Conservation (phyloP, 2,888 invertebrate genomes). For the Chloroclystis v-ata region DNA sequence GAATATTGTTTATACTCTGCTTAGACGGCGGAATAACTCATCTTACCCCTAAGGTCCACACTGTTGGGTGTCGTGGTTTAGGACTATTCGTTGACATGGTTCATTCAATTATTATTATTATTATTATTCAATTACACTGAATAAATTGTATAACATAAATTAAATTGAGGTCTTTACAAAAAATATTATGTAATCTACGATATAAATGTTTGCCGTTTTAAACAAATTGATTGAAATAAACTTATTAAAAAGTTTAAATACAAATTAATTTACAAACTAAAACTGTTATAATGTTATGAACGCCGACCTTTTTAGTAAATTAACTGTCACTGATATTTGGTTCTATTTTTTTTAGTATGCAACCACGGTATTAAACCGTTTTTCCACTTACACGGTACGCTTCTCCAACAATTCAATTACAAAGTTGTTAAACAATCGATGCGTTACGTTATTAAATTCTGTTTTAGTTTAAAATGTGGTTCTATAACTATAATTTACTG, state of each 20-base stretch:
- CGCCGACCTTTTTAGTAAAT: no score
- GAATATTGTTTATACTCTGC: slow-evolving; percentile 21
- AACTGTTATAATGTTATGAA: no score
- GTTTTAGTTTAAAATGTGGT: slow-evolving; percentile 70
- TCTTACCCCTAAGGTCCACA: slow-evolving; percentile 14
- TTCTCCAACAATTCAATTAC: slow-evolving; percentile 63
- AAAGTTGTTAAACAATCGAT: slow-evolving; percentile 71
- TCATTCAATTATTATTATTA: not conserved
- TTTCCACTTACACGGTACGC: slow-evolving; percentile 17
- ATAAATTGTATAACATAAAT: no score
- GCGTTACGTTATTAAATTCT: slow-evolving; percentile 72
- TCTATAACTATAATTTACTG: slow-evolving; percentile 67
- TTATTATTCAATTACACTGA: no score
- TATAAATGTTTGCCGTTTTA: no score
- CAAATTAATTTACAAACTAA: no score
- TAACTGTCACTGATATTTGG: no score
- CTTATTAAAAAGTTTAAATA: no score
- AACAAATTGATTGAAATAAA: no score
- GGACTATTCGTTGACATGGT: not conserved
- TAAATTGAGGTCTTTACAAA: no score
- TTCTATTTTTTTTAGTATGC: no score
- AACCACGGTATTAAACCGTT: not conserved
- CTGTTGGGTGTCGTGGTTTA: not conserved
- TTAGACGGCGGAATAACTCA: slow-evolving; percentile 20
- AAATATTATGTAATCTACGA: no score